These are phyloP conservation scores for Drosophila monieri DNA, from an alignment of 2,888 invertebrate genomes.

Conservation along the genomic window DNA sequence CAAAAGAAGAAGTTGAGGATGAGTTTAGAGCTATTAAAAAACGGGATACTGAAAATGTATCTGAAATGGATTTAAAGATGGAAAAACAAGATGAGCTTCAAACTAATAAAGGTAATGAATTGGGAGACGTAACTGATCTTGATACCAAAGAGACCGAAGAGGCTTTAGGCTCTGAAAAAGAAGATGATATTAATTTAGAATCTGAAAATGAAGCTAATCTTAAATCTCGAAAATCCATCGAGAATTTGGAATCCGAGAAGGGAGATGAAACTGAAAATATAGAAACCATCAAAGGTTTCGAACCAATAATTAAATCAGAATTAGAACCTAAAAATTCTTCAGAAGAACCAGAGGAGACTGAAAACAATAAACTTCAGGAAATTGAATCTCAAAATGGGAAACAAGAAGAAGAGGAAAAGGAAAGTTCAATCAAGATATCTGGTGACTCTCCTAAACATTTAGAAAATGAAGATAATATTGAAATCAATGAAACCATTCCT, in stretches of 20 bases:
- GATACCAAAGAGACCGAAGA: neutral
- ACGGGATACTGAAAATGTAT: neutral
- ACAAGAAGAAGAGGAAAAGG: neutral
- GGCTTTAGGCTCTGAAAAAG: neutral
- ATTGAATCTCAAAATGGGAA: neutral
- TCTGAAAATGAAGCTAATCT: neutral
- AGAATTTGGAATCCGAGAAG: neutral
- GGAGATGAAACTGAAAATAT: neutral
- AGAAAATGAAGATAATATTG: neutral
- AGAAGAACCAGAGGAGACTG: neutral
- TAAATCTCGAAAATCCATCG: neutral
- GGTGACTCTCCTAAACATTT: neutral
- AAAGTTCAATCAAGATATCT: neutral
- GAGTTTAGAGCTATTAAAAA: constrained; percentile 5
- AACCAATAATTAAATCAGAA: neutral
- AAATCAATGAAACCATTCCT: neutral
- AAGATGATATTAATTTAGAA: neutral
- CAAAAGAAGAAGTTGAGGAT: constrained; percentile 8
- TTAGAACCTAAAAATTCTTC: neutral
- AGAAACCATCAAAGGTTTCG: neutral
- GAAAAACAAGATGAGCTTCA: neutral
- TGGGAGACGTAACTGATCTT: neutral
- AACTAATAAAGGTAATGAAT: neutral
- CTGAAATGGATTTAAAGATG: neutral
- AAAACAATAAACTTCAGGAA: neutral